Conservation (phyloP, 2,888 invertebrate species). For the Gonocerus acuteangulatus region DNA sequence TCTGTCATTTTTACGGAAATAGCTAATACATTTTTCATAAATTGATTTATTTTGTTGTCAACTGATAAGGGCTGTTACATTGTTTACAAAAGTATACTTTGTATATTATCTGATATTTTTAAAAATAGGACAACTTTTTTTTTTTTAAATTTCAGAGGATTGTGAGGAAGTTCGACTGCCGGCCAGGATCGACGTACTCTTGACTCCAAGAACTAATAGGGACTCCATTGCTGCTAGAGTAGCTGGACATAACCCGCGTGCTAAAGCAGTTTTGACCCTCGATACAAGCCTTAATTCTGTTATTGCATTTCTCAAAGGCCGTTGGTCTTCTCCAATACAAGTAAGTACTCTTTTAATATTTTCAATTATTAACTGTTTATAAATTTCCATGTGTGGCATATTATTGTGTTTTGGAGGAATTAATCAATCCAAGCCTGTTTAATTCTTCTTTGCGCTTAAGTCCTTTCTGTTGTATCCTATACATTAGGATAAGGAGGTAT, state of each 20-base stretch:
- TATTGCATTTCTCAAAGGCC: conserved; percentile 61
- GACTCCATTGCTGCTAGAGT: conserved; percentile 80
- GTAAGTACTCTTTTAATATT: conserved; percentile 8
- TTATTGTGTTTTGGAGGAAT: conserved; percentile 4
- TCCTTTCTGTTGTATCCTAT: too few relatives aligned
- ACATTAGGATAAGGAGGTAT: too few relatives aligned
- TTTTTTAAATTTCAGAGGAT: too few relatives aligned
- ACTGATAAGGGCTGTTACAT: too few relatives aligned
- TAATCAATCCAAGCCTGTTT: too few relatives aligned
- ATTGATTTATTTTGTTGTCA: too few relatives aligned
- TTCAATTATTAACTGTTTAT: background rate
- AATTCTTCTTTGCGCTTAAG: too few relatives aligned
- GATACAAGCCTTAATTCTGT: conserved; percentile 65
- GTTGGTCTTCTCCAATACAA: conserved; percentile 60
- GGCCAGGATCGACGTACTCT: conserved; percentile 62
- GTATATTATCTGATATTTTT: too few relatives aligned
- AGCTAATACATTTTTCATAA: too few relatives aligned
- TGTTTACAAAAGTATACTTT: too few relatives aligned
- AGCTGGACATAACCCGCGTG: conserved; percentile 83
- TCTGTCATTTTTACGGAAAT: too few relatives aligned
- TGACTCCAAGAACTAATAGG: conserved; percentile 67
- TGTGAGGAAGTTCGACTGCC: conserved; percentile 70
- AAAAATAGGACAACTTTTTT: too few relatives aligned
- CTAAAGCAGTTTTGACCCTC: conserved; percentile 62
- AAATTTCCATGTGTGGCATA: background rate